phyloP scores from a whole-genome alignment of 53 echinoderm and acorn worm species.

The Stichopus horrens region DNA sequence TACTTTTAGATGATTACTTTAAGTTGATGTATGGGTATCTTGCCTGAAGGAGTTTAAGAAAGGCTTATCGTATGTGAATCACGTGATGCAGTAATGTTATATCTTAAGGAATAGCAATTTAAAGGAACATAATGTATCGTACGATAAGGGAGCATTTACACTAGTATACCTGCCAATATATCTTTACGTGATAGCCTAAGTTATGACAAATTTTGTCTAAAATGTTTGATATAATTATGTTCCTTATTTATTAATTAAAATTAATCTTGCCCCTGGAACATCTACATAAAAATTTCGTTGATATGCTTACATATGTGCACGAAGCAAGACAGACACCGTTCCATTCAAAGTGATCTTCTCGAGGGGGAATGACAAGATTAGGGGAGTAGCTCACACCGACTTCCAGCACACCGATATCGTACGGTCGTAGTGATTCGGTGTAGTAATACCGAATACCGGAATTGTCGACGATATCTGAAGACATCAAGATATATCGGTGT shows the following conservation, averaged over 20 bases:
- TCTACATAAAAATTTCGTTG: background rate
- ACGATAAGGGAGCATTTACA: too few relatives aligned
- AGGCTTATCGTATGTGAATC: too few relatives aligned
- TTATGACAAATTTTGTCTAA: background rate
- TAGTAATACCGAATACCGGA: slow-evolving; percentile 85
- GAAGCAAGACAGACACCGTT: slow-evolving; percentile 73
- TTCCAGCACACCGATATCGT: slow-evolving; percentile 79
- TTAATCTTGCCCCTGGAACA: too few relatives aligned
- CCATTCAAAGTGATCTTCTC: slow-evolving; percentile 55
- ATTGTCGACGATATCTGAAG: slow-evolving; percentile 65
- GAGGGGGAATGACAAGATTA: slow-evolving; percentile 81
- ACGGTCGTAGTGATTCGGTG: slow-evolving; percentile 70
- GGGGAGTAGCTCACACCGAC: slow-evolving; percentile 82
- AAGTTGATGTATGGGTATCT: too few relatives aligned
- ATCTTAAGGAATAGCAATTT: too few relatives aligned
- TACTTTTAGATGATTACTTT: too few relatives aligned
- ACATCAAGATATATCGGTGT: background rate
- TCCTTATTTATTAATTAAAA: too few relatives aligned
- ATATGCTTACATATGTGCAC: slow-evolving; percentile 50
- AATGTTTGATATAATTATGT: background rate
- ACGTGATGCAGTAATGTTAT: too few relatives aligned
- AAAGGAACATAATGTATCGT: too few relatives aligned
- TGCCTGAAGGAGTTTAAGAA: too few relatives aligned
- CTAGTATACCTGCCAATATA: too few relatives aligned
- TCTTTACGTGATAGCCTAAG: too few relatives aligned